Percentiles rank a stretch among this genome's conserved stretches.
Conservation (phyloP, 2,888 invertebrate species). For the Cremastinae sp. region DNA sequence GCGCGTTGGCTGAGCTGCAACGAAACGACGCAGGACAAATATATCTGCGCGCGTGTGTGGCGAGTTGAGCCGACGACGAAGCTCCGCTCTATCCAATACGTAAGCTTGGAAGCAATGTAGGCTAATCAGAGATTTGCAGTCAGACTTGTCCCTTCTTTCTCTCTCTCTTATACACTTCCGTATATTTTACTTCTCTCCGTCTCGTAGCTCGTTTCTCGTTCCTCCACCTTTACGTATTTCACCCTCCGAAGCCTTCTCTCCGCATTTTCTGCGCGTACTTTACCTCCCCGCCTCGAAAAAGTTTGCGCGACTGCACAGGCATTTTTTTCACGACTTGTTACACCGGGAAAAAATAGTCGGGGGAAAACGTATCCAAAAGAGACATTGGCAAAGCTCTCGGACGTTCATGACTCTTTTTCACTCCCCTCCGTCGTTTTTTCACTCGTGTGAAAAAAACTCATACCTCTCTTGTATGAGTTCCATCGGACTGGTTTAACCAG, state of each 20-base stretch:
- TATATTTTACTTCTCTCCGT: slow-evolving; percentile 37
- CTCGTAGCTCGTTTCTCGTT: slow-evolving; percentile 11
- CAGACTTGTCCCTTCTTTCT: slow-evolving; percentile 38
- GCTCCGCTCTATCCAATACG: slow-evolving; percentile 52
- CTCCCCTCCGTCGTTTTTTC: slow-evolving; percentile 1
- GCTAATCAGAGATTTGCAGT: slow-evolving; percentile 73
- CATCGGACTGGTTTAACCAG: slow-evolving; percentile 16
- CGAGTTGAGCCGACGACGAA: slow-evolving; percentile 24
- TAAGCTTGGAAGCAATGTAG: slow-evolving; percentile 70
- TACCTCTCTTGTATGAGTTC: slow-evolving; percentile 56
- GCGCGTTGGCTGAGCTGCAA: slow-evolving; percentile 16
- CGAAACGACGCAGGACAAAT: slow-evolving; percentile 3
- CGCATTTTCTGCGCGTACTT: slow-evolving; percentile 23
- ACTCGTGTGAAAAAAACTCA: slow-evolving; percentile 49
- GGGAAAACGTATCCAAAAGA: slow-evolving; percentile 2
- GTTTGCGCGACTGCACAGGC: slow-evolving; percentile 32
- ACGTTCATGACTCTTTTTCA: slow-evolving; percentile 18
- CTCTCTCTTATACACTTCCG: slow-evolving; percentile 34
- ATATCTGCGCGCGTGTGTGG: slow-evolving; percentile 14
- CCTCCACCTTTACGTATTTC: too few relatives aligned
- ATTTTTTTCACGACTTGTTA: slow-evolving; percentile 11
- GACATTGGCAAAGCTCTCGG: slow-evolving; percentile 18
- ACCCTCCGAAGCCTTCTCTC: slow-evolving; percentile 7
- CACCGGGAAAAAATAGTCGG: slow-evolving; percentile 13
- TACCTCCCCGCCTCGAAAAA: neutral